Evolutionary conservation across 2,797 vertebrate genomes (phyloP).

Genomic region (Emys orbicularis): DNA sequence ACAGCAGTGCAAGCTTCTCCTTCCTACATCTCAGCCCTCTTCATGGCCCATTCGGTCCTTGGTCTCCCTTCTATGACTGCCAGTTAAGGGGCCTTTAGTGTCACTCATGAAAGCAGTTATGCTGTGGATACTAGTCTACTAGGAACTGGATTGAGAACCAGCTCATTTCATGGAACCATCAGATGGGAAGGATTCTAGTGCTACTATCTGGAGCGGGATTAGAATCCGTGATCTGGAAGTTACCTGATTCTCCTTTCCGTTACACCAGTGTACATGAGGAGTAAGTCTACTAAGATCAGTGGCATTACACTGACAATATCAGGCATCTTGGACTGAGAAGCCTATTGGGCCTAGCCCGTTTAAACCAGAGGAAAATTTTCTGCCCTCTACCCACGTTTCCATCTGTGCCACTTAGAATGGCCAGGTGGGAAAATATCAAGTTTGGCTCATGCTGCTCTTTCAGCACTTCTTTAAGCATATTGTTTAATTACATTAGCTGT

Average conservation of each 20-base stretch:
- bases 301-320: background rate
- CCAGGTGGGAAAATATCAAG: background rate
- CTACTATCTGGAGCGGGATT: background rate
- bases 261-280: background rate
- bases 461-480: background rate
- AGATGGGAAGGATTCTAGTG: background rate
- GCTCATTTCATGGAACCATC: background rate
- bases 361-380: background rate
- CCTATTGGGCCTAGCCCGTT: background rate
- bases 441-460: background rate
- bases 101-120: background rate
- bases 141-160: background rate
- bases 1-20: rapidly evolving
- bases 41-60: background rate
- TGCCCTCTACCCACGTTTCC: background rate
- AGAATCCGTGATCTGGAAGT: background rate
- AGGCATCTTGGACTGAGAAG: background rate
- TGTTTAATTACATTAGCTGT: background rate
- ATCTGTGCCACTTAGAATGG: background rate
- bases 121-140: background rate
- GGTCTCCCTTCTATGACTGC: background rate
- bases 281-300: background rate
- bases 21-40: rapidly evolving
- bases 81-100: background rate
- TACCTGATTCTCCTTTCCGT: background rate